These are phyloP conservation scores for Todiramphus chloris DNA, from an alignment of 2,113 vertebrate species.

Conservation along the genomic window DNA sequence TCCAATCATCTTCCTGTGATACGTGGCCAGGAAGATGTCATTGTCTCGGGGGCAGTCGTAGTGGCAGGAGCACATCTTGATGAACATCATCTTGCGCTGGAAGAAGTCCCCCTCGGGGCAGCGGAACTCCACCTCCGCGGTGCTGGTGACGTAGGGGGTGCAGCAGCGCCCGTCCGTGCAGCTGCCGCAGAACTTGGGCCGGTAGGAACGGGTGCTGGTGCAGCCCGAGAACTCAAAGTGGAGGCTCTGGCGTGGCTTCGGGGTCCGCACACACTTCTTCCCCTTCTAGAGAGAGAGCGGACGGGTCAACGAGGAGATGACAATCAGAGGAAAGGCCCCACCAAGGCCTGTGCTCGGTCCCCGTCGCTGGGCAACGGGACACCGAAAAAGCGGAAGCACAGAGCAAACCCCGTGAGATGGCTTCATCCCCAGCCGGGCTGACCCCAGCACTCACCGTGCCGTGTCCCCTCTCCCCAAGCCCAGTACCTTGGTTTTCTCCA, in stretches of 20 bases:
- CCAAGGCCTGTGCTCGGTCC: neutral
- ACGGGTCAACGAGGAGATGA: neutral
- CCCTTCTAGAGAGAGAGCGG: constrained; percentile 66
- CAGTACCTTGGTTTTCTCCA: constrained; percentile 72
- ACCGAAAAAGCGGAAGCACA: neutral
- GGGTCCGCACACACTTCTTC: constrained; percentile 75
- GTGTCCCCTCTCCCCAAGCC: neutral
- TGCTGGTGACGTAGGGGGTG: constrained; percentile 69
- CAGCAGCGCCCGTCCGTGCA: constrained; percentile 79
- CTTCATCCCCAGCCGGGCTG: neutral
- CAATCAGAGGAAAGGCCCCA: neutral
- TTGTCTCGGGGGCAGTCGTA: constrained; percentile 76
- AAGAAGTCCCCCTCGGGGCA: constrained; percentile 80
- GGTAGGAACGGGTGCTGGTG: constrained; percentile 69
- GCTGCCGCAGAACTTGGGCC: constrained; percentile 78
- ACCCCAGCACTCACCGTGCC: no score
- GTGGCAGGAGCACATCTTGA: constrained; percentile 81
- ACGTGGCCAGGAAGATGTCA: constrained; percentile 75
- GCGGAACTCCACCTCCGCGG: constrained; percentile 71
- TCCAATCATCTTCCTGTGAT: constrained; percentile 70
- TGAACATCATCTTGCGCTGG: constrained; percentile 81
- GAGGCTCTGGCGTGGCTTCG: constrained; percentile 58
- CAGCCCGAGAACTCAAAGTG: constrained; percentile 79
- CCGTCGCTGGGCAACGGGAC: accelerated
- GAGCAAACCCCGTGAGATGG: neutral